Evolutionary conservation across 37 sponge, comb jelly and placozoan species (phyloP).

Genomic region (Halichondria panicea): DNA sequence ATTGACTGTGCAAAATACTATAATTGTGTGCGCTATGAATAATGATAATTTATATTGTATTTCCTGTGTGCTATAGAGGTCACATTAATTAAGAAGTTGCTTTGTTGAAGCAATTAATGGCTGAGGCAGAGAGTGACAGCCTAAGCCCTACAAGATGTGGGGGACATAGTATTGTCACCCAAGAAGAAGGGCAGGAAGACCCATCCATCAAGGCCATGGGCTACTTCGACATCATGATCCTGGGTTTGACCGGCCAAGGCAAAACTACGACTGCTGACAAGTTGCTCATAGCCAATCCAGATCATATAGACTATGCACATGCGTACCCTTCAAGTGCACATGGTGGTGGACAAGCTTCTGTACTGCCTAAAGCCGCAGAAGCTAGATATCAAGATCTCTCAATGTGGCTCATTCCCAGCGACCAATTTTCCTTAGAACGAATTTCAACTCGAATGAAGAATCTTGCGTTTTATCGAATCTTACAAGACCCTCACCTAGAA

Average conservation of each 20-base stretch:
- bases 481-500: slow-evolving; percentile 1
- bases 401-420: slow-evolving; percentile 6
- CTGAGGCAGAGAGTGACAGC: no score
- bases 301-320: not conserved
- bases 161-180: no score
- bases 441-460: not conserved
- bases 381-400: not conserved
- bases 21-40: not conserved
- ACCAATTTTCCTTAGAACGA: not conserved
- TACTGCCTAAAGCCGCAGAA: not conserved
- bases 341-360: not conserved
- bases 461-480: slow-evolving; percentile 1
- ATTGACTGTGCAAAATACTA: not conserved
- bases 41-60: no score
- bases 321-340: not conserved
- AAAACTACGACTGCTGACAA: slow-evolving; percentile 52
- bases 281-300: slow-evolving; percentile 19
- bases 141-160: no score
- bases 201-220: not conserved
- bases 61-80: no score
- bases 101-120: no score
- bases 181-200: no score
- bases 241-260: slow-evolving; percentile 41
- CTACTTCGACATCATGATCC: slow-evolving; percentile 32
- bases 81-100: no score